Evolutionary conservation across 2,113 vertebrate species (phyloP).

Genomic region (Murina feae): DNA sequence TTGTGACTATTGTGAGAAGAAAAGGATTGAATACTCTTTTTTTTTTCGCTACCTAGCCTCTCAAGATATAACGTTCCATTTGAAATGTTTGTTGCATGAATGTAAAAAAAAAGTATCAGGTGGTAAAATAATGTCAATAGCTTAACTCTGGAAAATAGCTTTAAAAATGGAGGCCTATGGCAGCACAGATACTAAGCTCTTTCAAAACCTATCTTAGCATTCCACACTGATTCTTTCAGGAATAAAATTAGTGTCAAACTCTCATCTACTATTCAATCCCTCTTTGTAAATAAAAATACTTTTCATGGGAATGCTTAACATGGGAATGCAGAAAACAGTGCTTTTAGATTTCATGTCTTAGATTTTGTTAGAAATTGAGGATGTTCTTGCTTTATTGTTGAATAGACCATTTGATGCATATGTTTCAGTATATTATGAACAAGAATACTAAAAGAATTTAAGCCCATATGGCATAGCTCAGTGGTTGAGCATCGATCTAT

Average conservation of each 20-base stretch:
- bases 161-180: not conserved
- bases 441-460: not conserved
- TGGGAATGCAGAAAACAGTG: not conserved
- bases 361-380: conserved; percentile 23
- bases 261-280: not conserved
- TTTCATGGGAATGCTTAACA: conserved; percentile 10
- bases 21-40: not conserved
- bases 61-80: conserved; percentile 29
- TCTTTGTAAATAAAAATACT: not conserved
- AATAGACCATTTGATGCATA: not conserved
- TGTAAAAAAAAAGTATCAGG: conserved; percentile 28
- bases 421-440: not conserved
- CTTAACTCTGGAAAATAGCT: conserved; percentile 26
- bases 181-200: not conserved
- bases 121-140: not conserved
- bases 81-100: conserved; percentile 55
- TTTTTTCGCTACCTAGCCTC: not conserved
- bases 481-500: too few species aligned
- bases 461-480: too few species aligned
- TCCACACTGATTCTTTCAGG: not conserved
- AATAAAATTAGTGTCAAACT: conserved; percentile 25
- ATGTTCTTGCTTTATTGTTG: not conserved
- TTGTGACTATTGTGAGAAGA: conserved; percentile 50
- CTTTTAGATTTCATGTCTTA: conserved; percentile 22
- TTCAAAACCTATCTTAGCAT: not conserved